Percentiles rank a stretch among this genome's conserved stretches.
These are phyloP conservation scores for Pristionchus fissidentatus DNA, from an alignment of 2,888 invertebrate genomes.

Conservation along the genomic window DNA sequence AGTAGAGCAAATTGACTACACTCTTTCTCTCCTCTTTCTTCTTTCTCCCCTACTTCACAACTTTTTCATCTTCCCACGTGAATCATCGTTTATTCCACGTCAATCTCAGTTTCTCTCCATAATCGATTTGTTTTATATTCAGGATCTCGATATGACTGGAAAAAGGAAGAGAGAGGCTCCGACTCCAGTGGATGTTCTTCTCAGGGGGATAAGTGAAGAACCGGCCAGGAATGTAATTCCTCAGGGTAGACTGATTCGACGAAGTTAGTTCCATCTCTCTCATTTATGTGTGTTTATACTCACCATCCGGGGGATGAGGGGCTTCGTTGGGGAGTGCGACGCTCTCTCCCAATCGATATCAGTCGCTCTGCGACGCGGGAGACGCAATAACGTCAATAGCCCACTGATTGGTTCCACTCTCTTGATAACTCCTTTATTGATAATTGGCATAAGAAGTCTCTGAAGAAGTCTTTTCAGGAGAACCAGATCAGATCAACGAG, in stretches of 20 bases:
- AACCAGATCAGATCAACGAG: not conserved
- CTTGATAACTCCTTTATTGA: too few species aligned
- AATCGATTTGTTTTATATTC: not conserved
- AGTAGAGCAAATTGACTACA: too few species aligned
- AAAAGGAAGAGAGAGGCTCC: not conserved
- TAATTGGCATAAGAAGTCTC: not conserved
- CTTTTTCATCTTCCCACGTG: not conserved
- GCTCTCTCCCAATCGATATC: too few species aligned
- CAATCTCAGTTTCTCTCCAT: not conserved
- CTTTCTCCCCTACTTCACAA: not conserved
- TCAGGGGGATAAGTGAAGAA: not conserved
- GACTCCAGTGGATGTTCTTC: not conserved
- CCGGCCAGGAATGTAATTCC: not conserved
- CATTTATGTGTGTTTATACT: too few species aligned
- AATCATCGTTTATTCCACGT: not conserved
- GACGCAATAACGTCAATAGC: too few species aligned
- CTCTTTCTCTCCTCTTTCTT: not conserved
- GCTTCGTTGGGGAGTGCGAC: too few species aligned
- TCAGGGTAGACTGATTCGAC: not conserved
- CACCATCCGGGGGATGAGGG: too few species aligned
- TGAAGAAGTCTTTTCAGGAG: not conserved
- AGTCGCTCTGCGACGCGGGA: too few species aligned
- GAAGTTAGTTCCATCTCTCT: too few species aligned
- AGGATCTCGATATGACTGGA: not conserved
- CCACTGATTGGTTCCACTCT: too few species aligned